Conservation (phyloP, 2,797 vertebrate genomes). For the Sitta carolinensis region DNA sequence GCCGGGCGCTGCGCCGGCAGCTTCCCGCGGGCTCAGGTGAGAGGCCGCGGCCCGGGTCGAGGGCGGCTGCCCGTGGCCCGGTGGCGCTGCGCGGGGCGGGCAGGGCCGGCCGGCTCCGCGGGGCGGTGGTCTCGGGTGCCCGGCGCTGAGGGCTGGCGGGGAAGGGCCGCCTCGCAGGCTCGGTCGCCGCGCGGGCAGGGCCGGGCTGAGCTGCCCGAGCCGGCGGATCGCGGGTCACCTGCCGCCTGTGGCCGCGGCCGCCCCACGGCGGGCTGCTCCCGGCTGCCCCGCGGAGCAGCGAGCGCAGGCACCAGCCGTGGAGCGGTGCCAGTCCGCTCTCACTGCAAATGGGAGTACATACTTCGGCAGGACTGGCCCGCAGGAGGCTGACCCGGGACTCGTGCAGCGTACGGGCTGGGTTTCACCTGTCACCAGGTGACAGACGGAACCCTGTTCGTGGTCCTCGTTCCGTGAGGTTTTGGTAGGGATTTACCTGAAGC, state of each 20-base stretch:
- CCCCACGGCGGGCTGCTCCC: background rate
- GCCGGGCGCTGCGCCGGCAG: background rate
- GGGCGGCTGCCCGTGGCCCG: conserved; percentile 11
- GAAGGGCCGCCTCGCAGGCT: background rate
- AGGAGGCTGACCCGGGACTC: background rate
- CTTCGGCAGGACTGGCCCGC: background rate
- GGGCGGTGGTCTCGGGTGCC: background rate
- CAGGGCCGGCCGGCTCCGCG: background rate
- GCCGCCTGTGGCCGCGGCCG: background rate
- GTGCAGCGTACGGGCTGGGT: background rate
- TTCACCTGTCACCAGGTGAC: background rate
- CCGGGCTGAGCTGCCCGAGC: background rate
- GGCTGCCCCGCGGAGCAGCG: background rate
- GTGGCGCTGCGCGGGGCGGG: background rate
- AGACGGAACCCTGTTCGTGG: rapidly evolving
- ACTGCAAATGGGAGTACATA: rapidly evolving
- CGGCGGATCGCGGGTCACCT: background rate
- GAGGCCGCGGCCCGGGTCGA: background rate
- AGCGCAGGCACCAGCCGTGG: background rate
- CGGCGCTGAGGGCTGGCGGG: background rate
- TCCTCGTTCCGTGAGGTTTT: background rate
- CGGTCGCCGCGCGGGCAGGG: background rate
- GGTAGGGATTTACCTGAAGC: background rate
- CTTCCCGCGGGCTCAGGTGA: conserved; percentile 7
- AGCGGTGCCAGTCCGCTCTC: no score